Base-by-base conservation (phyloP, 2,113 vertebrate species). In the Phylloscopus whistleri region DNA sequence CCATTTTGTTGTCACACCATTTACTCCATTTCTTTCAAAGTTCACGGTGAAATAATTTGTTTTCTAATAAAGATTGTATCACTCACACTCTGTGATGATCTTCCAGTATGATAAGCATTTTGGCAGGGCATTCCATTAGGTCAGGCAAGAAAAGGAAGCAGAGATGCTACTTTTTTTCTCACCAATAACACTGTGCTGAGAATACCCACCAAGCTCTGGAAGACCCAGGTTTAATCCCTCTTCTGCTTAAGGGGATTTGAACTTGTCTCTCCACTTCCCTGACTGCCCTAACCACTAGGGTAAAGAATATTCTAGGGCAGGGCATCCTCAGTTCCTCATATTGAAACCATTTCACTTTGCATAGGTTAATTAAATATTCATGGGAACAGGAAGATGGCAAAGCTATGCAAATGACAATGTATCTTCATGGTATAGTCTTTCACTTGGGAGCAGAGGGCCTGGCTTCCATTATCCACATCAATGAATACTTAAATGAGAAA, bases 311-410 rank as follows among this genome's bases (percentile, higher is more conserved):
- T 92, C 73, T 68, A 86, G 89, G 95, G 96, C 44, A 89, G 89
- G 94, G 86, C 94, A 95, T 96, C 91, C 80, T 94, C 80, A 89
- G 91, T 95, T 97, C 94, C 89, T 96, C 84, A 84, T 95, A 94
- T 92, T 94, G 93, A 97, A 97, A 93, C 86, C 77, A 94, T 93
- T 94, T 89, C 48, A 89, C 76, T 96, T 97, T 97, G 91, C 95
- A 97, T 97, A 89, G 60, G 60, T 94, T 97, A 94, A 84, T 96
- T 89, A 97, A 94, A 92, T 96, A 96, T 97, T 97, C 93, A 97
- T 91, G 77, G 89, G 15, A 96, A 95, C 93, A 94, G 91, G 95
- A 97, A 97, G 95, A 94, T 93, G 94, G 84, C 56, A 93, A 95
- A 68, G 64, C 84, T 94, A 96, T 95, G 96, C 86, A 97, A 97